Base-by-base conservation (phyloP, 64 coral and sea anemone genomes). In the Pocillopora damicornis region DNA sequence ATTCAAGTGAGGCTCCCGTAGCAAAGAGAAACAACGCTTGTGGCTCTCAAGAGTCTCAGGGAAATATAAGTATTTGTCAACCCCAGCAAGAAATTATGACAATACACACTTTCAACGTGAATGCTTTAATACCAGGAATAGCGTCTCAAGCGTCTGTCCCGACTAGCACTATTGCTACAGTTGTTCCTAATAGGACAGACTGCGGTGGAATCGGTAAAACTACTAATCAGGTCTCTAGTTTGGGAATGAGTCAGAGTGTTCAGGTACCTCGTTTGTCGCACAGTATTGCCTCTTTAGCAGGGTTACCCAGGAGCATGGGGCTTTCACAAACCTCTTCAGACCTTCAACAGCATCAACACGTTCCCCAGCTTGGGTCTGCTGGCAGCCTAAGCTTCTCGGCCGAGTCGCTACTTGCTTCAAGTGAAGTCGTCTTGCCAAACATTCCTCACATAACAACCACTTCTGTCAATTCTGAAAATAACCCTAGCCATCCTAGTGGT, bases 221-320 rank as follows among this genome's bases (percentile, higher is more conserved):
- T 35, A 23, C 45, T 61, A 61, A 17, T 22, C 73, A 35, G 17
- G 73, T 63, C 36, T 89, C 87, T 59, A 79, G 22, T 67, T 78
- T 76, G 17, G 78, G 76, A 22, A 60, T 38, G 22, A 77, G 73
- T 8, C 91, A 93, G 26, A 45, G 79, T 23, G 37, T 34, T 1
- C 81, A 85, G 22, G 65, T 68, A 6, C 94, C 80, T 30, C 91
- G 94, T 12, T 61, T 93, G 73, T 92, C 94, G 2, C 89, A 97
- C 65, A 97, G 94, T 51, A 97, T 97, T 59, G 94, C 92, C 56
- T 93, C 94, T 13, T 61, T 97, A 63, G 92, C 94, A 62, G 88
- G 94, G 35, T 58, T 86, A 37, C 66, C 91, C 22, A 76, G 90
- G 45, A 83, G 72, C 59, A 79, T 89, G 66, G 62, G 35, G 23